A percentile compares a stretch with the other conserved stretches of the same genome.
phyloP scores from a whole-genome alignment of 2,797 vertebrate species.

The Pseudotriccus pelzelni region DNA sequence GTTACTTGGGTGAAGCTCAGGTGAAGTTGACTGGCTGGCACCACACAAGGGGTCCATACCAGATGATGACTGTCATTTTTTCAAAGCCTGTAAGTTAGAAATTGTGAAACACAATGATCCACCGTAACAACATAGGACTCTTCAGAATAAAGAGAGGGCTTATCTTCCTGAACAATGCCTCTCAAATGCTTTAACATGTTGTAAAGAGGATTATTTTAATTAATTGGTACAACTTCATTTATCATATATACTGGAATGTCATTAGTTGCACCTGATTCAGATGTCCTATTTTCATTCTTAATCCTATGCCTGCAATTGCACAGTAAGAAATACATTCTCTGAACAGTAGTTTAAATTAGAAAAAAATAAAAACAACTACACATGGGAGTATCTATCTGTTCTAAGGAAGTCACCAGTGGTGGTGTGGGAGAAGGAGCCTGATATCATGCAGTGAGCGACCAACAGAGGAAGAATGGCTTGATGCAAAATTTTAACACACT shows the following conservation, averaged over 20 bases:
- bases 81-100: not conserved
- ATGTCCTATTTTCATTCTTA: not conserved
- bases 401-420: not conserved
- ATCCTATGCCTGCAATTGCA: not conserved
- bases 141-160: constrained; percentile 27
- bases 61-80: not conserved
- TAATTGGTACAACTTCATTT: constrained; percentile 70
- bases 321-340: not conserved
- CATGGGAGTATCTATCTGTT: not conserved
- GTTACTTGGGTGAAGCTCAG: not conserved
- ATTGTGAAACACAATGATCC: not conserved
- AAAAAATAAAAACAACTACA: not conserved
- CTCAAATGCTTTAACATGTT: constrained; percentile 62
- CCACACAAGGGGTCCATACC: not conserved
- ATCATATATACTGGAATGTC: not conserved
- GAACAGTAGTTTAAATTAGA: not conserved
- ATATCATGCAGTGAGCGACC: not conserved
- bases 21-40: not conserved
- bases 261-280: constrained; percentile 10
- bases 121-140: not conserved
- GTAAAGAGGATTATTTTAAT: constrained; percentile 74
- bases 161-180: constrained; percentile 59
- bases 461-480: not conserved
- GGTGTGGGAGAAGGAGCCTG: not conserved
- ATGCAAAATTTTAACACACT: not conserved